Evolutionary conservation across 2,113 vertebrate genomes (phyloP).

Genomic region (Scortum barcoo): DNA sequence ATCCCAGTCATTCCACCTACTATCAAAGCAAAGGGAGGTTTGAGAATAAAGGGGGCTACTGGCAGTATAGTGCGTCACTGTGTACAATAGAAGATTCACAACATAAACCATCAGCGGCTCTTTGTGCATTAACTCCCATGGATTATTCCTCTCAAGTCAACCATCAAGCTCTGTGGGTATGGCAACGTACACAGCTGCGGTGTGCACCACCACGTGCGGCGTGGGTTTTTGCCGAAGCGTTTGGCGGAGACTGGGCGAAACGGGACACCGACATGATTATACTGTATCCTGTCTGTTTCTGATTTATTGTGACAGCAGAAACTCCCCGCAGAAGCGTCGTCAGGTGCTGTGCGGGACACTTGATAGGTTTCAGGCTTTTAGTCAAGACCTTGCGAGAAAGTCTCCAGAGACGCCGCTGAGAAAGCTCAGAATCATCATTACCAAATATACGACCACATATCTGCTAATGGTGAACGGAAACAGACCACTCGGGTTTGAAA

Average conservation of each 20-base stretch:
- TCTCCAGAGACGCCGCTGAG: constrained; percentile 68
- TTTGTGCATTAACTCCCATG: constrained; percentile 62
- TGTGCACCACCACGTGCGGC: constrained; percentile 23
- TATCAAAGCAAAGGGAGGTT: constrained; percentile 47
- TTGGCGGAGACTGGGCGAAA: constrained; percentile 65
- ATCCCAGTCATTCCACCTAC: constrained; percentile 45
- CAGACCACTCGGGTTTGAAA: constrained; percentile 37
- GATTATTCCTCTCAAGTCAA: constrained; percentile 78
- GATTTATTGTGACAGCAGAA: constrained; percentile 81
- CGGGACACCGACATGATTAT: constrained; percentile 73
- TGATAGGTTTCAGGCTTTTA: constrained; percentile 69
- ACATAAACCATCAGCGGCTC: constrained; percentile 58
- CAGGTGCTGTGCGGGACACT: constrained; percentile 75
- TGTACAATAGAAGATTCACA: constrained; percentile 48
- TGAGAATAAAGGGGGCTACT: constrained; percentile 49
- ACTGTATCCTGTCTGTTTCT: constrained; percentile 70
- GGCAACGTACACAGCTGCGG: constrained; percentile 24
- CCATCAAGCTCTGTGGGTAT: constrained; percentile 71
- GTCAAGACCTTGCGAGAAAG: constrained; percentile 67
- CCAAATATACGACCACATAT: constrained; percentile 64
- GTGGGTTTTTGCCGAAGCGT: constrained; percentile 46
- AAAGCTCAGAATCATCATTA: constrained; percentile 67
- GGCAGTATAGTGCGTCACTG: constrained; percentile 45
- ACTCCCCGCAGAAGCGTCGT: constrained; percentile 77
- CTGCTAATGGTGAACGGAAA: constrained; percentile 60